phyloP scores from a whole-genome alignment of 2,888 invertebrate genomes.

The Limnephilus auricula region DNA sequence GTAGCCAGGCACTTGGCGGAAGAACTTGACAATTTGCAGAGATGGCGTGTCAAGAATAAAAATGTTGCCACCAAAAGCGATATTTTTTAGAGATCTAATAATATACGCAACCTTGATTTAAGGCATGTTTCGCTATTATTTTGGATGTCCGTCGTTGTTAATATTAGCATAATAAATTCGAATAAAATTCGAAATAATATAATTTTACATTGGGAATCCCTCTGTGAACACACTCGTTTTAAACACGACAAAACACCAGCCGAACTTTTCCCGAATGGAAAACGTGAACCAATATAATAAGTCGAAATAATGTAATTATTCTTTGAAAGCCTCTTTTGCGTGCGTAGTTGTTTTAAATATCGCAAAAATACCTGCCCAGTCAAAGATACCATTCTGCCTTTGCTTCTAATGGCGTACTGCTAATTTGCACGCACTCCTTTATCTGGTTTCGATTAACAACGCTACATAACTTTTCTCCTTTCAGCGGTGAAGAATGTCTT shows the following conservation, averaged over 20 bases:
- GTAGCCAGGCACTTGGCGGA: constrained; percentile 9
- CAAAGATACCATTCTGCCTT: not conserved
- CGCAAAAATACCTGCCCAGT: not conserved
- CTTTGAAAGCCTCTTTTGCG: not conserved
- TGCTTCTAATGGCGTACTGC: not conserved
- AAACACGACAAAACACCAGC: not conserved
- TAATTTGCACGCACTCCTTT: constrained; percentile 13
- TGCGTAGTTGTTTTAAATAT: not conserved
- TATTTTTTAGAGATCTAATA: not conserved
- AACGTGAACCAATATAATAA: not conserved
- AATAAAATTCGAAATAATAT: not conserved
- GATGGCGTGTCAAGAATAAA: not conserved
- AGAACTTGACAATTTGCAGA: constrained; percentile 6
- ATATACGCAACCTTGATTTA: not conserved
- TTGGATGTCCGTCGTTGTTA: not conserved
- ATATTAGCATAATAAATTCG: not conserved
- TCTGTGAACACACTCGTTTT: not conserved
- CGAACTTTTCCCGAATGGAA: not conserved
- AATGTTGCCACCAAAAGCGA: not conserved
- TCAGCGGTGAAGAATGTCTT: constrained; percentile 42
- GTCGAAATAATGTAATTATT: not conserved
- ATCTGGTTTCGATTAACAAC: constrained; percentile 20
- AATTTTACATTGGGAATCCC: not conserved
- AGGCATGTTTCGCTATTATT: not conserved
- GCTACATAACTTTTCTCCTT: constrained; percentile 16